Evolutionary conservation across 2,888 invertebrate genomes (phyloP).

Genomic region (Tetragonisca angustula): DNA sequence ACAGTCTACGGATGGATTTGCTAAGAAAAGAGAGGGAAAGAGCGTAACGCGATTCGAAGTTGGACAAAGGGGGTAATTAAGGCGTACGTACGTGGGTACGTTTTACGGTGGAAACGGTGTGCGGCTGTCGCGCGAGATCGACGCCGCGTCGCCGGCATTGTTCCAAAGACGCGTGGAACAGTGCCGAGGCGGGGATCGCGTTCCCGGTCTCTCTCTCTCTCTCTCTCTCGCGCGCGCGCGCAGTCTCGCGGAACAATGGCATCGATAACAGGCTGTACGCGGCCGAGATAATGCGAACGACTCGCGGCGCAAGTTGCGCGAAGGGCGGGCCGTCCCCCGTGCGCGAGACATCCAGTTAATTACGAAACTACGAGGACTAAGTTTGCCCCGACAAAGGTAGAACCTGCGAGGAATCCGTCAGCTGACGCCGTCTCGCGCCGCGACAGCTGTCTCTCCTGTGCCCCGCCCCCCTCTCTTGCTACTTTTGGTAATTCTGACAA

Average conservation of each 20-base stretch:
- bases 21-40: too few relatives aligned
- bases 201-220: conserved; percentile 27
- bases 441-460: conserved; percentile 69
- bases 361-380: conserved; percentile 28
- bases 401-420: conserved; percentile 70
- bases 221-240: too few relatives aligned
- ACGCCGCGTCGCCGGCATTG: conserved; percentile 54
- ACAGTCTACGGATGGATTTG: too few relatives aligned
- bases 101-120: background rate
- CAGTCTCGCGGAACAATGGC: conserved; percentile 53
- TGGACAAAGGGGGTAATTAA: background rate
- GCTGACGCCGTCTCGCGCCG: conserved; percentile 60
- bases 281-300: conserved; percentile 40
- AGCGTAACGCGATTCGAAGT: background rate
- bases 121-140: conserved; percentile 12
- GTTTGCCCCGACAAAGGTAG: conserved; percentile 39
- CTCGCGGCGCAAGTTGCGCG: conserved; percentile 30
- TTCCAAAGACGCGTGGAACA: conserved; percentile 38
- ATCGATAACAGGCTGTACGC: conserved; percentile 33
- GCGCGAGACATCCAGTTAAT: conserved; percentile 53
- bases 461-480: conserved; percentile 23
- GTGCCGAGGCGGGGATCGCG: conserved; percentile 47
- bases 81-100: background rate
- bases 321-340: background rate
- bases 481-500: conserved; percentile 75